Evolutionary conservation across 2,113 vertebrate species (phyloP).

Genomic region (Odocoileus hemionus): DNA sequence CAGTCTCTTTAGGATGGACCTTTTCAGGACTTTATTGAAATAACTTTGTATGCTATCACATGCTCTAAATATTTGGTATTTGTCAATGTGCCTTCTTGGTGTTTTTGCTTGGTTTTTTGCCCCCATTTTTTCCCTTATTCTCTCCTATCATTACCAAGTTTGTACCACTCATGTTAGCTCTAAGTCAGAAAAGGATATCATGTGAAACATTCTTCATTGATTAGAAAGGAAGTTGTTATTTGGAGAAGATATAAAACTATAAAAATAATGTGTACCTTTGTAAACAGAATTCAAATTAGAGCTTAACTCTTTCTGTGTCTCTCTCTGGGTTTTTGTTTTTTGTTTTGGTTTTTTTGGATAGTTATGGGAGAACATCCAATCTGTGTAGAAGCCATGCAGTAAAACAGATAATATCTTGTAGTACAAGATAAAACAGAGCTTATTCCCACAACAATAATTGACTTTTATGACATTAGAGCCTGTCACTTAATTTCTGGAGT

Average conservation of each 20-base stretch:
- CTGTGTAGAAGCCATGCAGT: neutral
- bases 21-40: neutral
- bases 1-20: neutral
- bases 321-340: neutral
- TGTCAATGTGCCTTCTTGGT: neutral
- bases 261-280: neutral
- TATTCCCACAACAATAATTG: neutral
- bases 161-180: neutral
- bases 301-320: neutral
- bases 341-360: neutral
- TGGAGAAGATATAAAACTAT: neutral
- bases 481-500: neutral
- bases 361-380: neutral
- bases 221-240: neutral
- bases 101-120: neutral
- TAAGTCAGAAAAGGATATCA: neutral
- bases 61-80: neutral
- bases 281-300: conserved; percentile 15
- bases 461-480: neutral
- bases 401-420: neutral
- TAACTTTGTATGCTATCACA: neutral
- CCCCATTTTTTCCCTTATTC: neutral
- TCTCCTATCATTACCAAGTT: neutral
- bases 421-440: neutral
- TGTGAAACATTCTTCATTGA: neutral